Evolutionary conservation across 2,888 invertebrate species (phyloP), one percentile per base, ranked within the genome.

Genomic region (Sycophila texana): DNA sequence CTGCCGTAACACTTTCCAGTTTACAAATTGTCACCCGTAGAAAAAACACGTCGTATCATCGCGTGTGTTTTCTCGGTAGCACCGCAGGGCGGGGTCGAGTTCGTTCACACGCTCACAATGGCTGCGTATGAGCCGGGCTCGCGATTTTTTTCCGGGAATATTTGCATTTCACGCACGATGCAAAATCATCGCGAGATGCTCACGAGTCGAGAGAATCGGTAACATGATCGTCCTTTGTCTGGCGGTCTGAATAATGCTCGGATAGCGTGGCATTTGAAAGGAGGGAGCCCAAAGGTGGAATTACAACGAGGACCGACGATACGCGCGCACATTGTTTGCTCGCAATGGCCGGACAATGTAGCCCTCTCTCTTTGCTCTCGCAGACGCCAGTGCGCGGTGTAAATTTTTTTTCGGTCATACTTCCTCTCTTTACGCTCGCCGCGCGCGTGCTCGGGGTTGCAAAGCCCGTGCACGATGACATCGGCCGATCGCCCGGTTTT

Each of bases 141-240:
- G 51, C 47, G 55, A 57, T 22, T 70, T 75, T 74, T 74, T 72
- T 67, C 39, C 53, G 13, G 22, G 49, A 55, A 75, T 47, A 74
- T 81, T 78, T 72, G 77, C 81, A 77, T 78, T 68, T 66, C n/a
- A 49, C 14, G 57, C 65, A 22, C 51, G 65, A 58, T 63, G 70
- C 63, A 47, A 65, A 73, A 76, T 67, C 16, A 58, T 76, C 68
- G 75, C 63, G 61, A 77, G 75, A 81, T 72, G 77, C 74, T 60
- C 74, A 57, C 39, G 26, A 22, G 51, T 63, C 60, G 63, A 80
- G 71, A 74, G 81, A 67, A 77, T 76, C 63, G 72, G 82, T 80
- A 82, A 82, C 75, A 39, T 58, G 82, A 82, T 82, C 63, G 58
- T 55, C 68, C 66, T 70, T 82, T 82, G 77, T 82, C 77, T 78